Evolutionary conservation across 2,888 invertebrate genomes (phyloP), one percentile per base, ranked within the genome.

Genomic region (Heteromyza rotundicornis): DNA sequence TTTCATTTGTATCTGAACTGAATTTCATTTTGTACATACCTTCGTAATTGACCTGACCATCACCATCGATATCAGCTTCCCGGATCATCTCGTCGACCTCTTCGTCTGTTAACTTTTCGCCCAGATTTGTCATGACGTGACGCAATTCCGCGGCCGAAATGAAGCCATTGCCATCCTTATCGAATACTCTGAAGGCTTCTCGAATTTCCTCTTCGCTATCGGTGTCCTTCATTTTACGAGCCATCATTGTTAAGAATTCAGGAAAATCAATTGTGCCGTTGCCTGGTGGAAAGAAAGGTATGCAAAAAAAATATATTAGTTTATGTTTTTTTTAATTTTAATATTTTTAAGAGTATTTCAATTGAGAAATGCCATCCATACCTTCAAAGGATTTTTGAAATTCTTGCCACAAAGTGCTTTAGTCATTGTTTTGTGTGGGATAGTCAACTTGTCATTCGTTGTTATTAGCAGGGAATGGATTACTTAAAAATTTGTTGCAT

Each of bases 171-270:
- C 97, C 97, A 87, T 98, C 98, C 87, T 98, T 97, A 88, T 98
- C 98, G 87, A 98, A 98, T 78, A 96, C 97, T 86, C 97, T 91
- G 92, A 98, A 95, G 76, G 98, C 98, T 86, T 98, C 98, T 85
- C 97, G 92, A 85, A 98, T 97, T 87, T 98, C 98, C 86, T 98
- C 97, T 89, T 97, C 97, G 84, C 96, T 94, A 87, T 99, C 98
- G 73, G 98, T 98, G 87, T 98, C 98, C 86, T 98, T 98, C 96
- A 98, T 98, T 90, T 98, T 99, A 83, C 98, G 91, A 81, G 98
- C 98, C 98, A 99, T 99, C 98, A 99, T 98, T 84, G 98, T 98
- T 81, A 99, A 90, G 89, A 99, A 99, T 87, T 99, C 98, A 78
- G 98, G 98, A 87, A 99, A 99, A 88, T 99, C 98, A 86, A 99